Evolutionary conservation across 2,888 invertebrate genomes (phyloP).

Genomic region (Hypolimnas misippus): DNA sequence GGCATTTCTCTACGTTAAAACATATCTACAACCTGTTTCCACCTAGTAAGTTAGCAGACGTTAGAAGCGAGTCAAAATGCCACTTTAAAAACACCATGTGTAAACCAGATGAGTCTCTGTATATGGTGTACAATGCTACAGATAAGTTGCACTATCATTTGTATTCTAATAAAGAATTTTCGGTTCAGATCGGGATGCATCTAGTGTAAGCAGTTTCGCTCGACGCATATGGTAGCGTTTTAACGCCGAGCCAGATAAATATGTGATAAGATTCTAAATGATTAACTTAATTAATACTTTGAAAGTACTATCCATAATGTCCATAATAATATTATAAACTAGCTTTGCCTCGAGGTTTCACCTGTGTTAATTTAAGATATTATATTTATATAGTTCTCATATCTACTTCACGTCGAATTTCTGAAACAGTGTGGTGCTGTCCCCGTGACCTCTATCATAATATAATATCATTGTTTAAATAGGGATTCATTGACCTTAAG

Average conservation of each 20-base stretch:
- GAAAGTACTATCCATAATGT: no score
- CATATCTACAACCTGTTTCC: no score
- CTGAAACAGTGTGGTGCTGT: no score
- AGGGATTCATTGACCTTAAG: no score
- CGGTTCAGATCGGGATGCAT: conserved; percentile 32
- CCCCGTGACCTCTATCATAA: no score
- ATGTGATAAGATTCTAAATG: conserved; percentile 5
- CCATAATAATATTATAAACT: not conserved
- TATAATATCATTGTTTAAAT: no score
- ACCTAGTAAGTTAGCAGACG: no score
- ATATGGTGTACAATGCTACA: conserved; percentile 47
- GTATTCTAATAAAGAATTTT: conserved; percentile 37
- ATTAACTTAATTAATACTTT: not conserved
- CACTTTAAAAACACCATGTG: conserved; percentile 31
- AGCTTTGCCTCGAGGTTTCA: not conserved
- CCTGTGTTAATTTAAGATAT: not conserved
- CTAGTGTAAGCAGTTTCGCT: conserved; percentile 16
- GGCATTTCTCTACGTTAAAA: no score
- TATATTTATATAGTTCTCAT: no score
- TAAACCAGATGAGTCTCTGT: conserved; percentile 43
- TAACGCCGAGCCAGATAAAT: conserved; percentile 2
- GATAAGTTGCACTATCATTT: conserved; percentile 43
- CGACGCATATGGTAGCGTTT: conserved; percentile 27
- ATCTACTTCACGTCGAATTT: no score
- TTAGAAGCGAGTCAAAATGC: no score